Evolutionary conservation across 2,888 invertebrate genomes (phyloP).

Genomic region (Tolmerus cingulatus): DNA sequence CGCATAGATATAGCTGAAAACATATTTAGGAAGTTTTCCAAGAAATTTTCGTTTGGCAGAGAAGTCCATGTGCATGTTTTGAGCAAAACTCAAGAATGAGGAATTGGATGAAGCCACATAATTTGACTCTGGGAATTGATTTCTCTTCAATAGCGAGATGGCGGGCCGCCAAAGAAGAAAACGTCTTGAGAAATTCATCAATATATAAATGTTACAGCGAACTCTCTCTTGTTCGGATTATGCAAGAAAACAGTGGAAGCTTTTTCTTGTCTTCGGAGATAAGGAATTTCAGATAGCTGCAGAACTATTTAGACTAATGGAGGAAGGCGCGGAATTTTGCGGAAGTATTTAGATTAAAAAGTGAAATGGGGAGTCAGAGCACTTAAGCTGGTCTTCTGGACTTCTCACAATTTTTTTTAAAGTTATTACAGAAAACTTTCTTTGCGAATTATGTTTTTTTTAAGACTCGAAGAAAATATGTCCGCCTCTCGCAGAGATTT

Average conservation of each 20-base stretch:
- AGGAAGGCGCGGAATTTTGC: background rate
- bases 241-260: background rate
- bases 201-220: background rate
- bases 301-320: background rate
- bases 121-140: slow-evolving; percentile 20
- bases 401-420: background rate
- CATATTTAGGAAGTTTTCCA: slow-evolving; percentile 10
- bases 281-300: background rate
- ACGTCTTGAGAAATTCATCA: slow-evolving; percentile 2
- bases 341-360: background rate
- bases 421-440: background rate
- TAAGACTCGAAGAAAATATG: background rate
- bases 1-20: background rate
- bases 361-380: background rate
- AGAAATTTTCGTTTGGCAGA: background rate
- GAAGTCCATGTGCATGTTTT: background rate
- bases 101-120: background rate
- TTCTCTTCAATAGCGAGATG: slow-evolving; percentile 15
- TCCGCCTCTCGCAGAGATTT: background rate
- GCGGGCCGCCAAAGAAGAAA: slow-evolving; percentile 1
- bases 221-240: background rate
- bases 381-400: background rate
- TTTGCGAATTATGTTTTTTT: background rate
- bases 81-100: background rate
- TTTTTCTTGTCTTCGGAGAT: background rate